Base-by-base conservation (phyloP, 1,140 invertebrate genomes). In the Magallana ariakensis region DNA sequence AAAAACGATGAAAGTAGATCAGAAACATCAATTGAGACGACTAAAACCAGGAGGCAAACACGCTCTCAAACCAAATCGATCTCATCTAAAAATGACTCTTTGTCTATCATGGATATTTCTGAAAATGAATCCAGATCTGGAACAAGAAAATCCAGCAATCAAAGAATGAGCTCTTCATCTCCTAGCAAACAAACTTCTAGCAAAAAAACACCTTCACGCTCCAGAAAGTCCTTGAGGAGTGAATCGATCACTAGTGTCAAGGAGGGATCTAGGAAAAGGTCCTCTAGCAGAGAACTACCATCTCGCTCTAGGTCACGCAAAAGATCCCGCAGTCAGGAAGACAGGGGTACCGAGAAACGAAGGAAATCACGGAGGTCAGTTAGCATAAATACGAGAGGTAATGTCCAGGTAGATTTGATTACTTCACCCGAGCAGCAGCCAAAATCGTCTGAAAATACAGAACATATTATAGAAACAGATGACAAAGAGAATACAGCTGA, bases 311-410 rank as follows among this genome's bases (percentile, higher is more conserved):
- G 66, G 19, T 75, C 66, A 11, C 22, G 66, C 22, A 75, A 75
- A 75, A 75, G 66, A 75, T 75, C 66, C 66, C 66, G 33, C 13
- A 75, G 66, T 75, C 66, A 26, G 13, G 66, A 75, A 0, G 66
- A 75, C 10, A 13, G 10, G 33, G 33, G 66, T 33, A 75, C 66
- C 9, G 33, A 19, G 33, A 82, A 82, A 55, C 15, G 80, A 53
- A 54, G 80, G 9, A 82, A 82, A 22, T 82, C 80, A 10, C 46
- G 80, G 11, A 54, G 80, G 46, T 82, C 80, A 54, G 80, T 82
- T n/a, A 55, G 16, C 33, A 53, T 82, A 10, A 82, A 82, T 13
- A 16, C 46, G 11, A 54, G 55, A 26, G 80, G 80, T n/a, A 22
- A 54, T 55, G 53, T 82, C 1, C 15, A 82, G 19, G 55, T 82